These are phyloP conservation scores for Oryzaephilus surinamensis DNA, from an alignment of 1,140 invertebrate genomes.

Conservation along the genomic window DNA sequence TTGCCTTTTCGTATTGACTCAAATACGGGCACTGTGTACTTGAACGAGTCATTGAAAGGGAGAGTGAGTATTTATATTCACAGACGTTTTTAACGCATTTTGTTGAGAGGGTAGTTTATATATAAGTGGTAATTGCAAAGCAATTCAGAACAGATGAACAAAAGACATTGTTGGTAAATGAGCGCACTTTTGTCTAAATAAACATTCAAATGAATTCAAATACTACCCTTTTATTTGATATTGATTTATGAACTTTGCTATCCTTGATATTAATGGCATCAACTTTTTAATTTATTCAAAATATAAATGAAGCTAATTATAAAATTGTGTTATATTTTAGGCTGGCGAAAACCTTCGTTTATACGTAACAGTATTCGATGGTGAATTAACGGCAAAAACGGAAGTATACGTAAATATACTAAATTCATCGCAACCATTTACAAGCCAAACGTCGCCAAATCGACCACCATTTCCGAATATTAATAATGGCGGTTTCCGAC, in stretches of 20 bases:
- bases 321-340: slow-evolving; percentile 40
- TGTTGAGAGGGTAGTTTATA: no score
- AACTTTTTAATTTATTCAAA: background rate
- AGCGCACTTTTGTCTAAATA: background rate
- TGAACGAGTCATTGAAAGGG: slow-evolving; percentile 56
- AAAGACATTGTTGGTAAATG: background rate
- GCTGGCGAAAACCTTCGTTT: slow-evolving; percentile 55
- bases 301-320: slow-evolving; percentile 1
- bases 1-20: slow-evolving; percentile 60
- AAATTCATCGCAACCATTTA: slow-evolving; percentile 7
- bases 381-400: slow-evolving; percentile 53
- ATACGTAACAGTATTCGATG: slow-evolving; percentile 60
- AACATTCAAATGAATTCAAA: slow-evolving; percentile 1
- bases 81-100: background rate
- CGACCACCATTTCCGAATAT: background rate
- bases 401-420: slow-evolving; percentile 56
- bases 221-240: background rate
- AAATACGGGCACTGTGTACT: slow-evolving; percentile 53
- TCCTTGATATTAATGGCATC: background rate
- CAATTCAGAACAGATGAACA: no score
- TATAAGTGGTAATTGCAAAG: no score
- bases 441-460: background rate
- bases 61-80: slow-evolving; percentile 42
- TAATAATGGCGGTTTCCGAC: background rate
- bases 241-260: background rate